Percentiles rank a stretch among this genome's conserved stretches.
Conservation (phyloP, 2,888 invertebrate genomes). For the Plusia festucae region DNA sequence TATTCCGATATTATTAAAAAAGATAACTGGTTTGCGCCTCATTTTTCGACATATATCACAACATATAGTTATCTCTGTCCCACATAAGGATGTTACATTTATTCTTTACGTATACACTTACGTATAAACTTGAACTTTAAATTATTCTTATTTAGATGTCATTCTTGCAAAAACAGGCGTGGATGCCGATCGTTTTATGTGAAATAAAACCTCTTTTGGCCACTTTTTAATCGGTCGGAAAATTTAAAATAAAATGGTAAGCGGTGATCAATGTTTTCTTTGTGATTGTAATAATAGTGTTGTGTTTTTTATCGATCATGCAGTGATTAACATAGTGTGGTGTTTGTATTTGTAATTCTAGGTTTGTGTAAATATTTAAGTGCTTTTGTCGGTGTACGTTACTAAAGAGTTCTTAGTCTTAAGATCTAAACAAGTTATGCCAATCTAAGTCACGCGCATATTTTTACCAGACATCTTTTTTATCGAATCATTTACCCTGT, state of each 20-base stretch:
- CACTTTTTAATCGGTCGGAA: not conserved
- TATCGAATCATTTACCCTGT: too few species aligned
- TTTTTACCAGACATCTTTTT: too few species aligned
- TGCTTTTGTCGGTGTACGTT: too few species aligned
- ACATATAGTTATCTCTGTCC: constrained; percentile 41
- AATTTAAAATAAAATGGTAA: constrained; percentile 60
- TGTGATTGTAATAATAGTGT: constrained; percentile 24
- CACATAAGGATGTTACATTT: constrained; percentile 30
- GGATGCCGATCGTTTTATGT: constrained; percentile 26
- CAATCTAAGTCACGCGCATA: too few species aligned
- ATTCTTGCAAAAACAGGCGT: constrained; percentile 43
- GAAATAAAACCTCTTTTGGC: not conserved
- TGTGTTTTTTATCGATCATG: constrained; percentile 29
- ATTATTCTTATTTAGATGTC: constrained; percentile 38
- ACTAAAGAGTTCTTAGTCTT: too few species aligned
- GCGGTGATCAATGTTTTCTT: constrained; percentile 26
- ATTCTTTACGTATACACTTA: constrained; percentile 29
- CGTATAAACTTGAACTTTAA: constrained; percentile 25
- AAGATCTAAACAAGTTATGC: too few species aligned
- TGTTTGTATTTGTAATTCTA: constrained; percentile 34
- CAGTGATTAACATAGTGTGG: constrained; percentile 23
- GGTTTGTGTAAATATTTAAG: constrained; percentile 43
- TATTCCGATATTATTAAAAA: constrained; percentile 27
- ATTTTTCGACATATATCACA: constrained; percentile 20
- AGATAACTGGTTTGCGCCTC: constrained; percentile 46